These are phyloP conservation scores for Mylabris phalerata DNA, from an alignment of 1,140 invertebrate genomes.

Conservation along the genomic window DNA sequence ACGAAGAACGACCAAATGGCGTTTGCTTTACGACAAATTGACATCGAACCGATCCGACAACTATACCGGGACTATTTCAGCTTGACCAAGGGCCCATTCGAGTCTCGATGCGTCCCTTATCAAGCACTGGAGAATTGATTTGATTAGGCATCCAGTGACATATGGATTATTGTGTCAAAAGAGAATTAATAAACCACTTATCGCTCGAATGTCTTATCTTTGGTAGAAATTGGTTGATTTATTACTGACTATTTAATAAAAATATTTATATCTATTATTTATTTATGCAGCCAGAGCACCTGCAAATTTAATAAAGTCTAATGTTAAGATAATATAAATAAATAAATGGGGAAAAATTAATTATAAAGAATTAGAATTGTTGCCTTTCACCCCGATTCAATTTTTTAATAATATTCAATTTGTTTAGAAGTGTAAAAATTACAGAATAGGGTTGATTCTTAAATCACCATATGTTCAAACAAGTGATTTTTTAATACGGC, in stretches of 20 bases:
- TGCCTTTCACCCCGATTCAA: neutral
- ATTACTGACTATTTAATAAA: neutral
- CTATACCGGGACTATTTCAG: neutral
- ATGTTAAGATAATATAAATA: neutral
- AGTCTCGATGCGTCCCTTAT: no score
- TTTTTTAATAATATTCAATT: neutral
- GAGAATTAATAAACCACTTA: neutral
- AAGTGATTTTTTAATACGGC: conserved; percentile 14
- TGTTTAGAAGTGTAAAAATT: neutral
- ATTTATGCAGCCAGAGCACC: neutral
- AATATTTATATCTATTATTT: conserved; percentile 1
- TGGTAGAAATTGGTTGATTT: neutral
- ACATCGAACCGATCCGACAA: neutral
- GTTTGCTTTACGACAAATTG: no score
- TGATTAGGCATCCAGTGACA: neutral
- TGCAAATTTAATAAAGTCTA: neutral
- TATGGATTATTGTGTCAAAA: neutral
- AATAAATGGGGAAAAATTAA: neutral
- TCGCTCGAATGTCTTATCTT: neutral
- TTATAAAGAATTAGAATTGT: neutral
- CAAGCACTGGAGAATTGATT: neutral
- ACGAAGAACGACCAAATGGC: no score
- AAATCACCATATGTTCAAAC: conserved; percentile 11
- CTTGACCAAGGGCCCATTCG: neutral
- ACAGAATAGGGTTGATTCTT: neutral